Evolutionary conservation across 2,888 invertebrate genomes (phyloP).

Genomic region (Eupithecia exiguata): DNA sequence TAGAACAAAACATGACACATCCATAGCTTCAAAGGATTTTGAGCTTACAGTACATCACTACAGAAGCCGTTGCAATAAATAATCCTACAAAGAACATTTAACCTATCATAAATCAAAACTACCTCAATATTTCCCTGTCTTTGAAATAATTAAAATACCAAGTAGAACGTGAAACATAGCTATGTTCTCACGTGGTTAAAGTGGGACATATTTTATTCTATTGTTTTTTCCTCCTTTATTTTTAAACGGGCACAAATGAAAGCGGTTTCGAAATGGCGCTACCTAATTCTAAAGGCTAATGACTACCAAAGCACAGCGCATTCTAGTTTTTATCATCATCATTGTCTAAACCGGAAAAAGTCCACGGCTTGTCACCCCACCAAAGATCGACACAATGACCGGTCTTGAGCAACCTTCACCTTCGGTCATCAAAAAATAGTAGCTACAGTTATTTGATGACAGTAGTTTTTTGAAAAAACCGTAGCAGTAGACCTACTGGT

Average conservation of each 20-base stretch:
- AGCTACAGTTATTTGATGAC: too few species aligned
- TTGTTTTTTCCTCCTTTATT: conserved; percentile 34
- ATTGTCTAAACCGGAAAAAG: background rate
- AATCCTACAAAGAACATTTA: background rate
- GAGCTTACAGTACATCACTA: background rate
- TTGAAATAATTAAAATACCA: conserved; percentile 7
- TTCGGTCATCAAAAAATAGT: too few species aligned
- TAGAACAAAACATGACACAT: background rate
- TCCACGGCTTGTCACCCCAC: background rate
- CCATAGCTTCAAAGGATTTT: conserved; percentile 10
- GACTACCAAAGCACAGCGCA: conserved; percentile 13
- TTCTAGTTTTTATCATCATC: background rate
- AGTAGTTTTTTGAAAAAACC: too few species aligned
- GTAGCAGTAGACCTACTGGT: too few species aligned
- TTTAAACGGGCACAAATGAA: conserved; percentile 32
- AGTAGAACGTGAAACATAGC: conserved; percentile 8
- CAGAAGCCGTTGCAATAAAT: background rate
- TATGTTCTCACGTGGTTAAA: conserved; percentile 27
- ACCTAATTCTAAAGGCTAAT: background rate
- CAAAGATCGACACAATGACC: too few species aligned
- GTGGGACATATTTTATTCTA: conserved; percentile 25
- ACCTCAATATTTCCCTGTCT: conserved; percentile 14
- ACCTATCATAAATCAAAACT: conserved; percentile 9
- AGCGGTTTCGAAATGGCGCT: conserved; percentile 30
- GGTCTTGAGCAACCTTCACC: background rate